These are phyloP conservation scores for Scopus umbretta DNA, from an alignment of 2,113 vertebrate genomes.

Conservation along the genomic window DNA sequence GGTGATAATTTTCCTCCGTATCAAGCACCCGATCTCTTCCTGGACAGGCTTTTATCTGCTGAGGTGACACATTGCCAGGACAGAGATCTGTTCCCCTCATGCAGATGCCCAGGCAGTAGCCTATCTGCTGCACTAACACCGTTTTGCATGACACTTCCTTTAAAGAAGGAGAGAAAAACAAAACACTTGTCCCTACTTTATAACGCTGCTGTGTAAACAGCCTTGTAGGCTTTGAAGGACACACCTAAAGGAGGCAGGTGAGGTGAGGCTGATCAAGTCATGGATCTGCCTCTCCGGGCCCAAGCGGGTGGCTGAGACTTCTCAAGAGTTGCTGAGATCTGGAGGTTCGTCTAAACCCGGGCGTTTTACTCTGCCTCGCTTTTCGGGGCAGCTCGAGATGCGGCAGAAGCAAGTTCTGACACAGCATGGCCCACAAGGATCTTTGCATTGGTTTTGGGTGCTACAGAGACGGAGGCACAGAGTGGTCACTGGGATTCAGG, in stretches of 20 bases:
- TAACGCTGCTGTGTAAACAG: not conserved
- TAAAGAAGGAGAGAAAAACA: not conserved
- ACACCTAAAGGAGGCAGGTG: not conserved
- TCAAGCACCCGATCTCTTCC: conserved; percentile 34
- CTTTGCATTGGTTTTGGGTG: not conserved
- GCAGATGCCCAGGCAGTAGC: not conserved
- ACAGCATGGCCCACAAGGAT: not conserved
- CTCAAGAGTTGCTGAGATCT: not conserved
- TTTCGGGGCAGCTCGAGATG: fast-evolving
- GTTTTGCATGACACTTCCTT: conserved; percentile 11
- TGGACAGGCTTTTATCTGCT: not conserved
- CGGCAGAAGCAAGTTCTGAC: not conserved
- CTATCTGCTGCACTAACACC: not conserved
- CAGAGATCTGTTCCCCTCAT: not conserved
- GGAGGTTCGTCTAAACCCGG: not conserved
- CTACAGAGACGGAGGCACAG: not conserved
- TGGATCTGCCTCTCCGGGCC: not conserved
- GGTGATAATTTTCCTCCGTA: conserved; percentile 17
- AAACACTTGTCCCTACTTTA: not conserved
- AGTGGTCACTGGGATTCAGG: not conserved
- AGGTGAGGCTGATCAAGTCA: not conserved
- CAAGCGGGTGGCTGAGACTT: not conserved
- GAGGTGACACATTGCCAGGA: not conserved
- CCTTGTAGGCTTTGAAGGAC: not conserved
- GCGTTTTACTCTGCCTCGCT: not conserved